Conservation (phyloP, 35 echinoderm and acorn worm species). For the Apostichopus californicus region DNA sequence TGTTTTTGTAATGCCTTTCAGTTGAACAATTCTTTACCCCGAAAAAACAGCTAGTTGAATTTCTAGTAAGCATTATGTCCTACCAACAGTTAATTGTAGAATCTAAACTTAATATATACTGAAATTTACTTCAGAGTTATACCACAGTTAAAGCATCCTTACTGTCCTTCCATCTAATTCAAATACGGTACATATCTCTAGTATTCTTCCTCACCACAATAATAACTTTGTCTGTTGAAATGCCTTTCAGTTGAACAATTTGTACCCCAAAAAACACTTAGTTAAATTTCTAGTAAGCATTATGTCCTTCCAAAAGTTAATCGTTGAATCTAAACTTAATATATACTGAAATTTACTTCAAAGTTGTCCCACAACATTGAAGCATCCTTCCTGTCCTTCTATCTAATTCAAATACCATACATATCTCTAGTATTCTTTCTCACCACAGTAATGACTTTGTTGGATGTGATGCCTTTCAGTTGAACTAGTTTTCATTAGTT, state of each 20-base stretch:
- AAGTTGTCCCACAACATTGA: no score
- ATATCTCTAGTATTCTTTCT: slow-evolving; percentile 79
- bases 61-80: no score
- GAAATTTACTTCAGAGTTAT: no score
- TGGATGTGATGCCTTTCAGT: slow-evolving; percentile 60
- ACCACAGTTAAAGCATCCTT: no score
- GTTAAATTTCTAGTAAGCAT: no score
- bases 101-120: no score
- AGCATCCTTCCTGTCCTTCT: no score
- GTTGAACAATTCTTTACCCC: slow-evolving; percentile 59
- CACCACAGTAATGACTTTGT: slow-evolving; percentile 70
- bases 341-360: no score
- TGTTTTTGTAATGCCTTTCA: slow-evolving; percentile 65
- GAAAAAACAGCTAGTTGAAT: no score
- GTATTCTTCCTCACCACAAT: slow-evolving; percentile 71
- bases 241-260: slow-evolving; percentile 63
- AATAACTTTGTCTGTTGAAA: slow-evolving; percentile 72
- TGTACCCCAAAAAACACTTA: not conserved
- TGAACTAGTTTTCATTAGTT: slow-evolving; percentile 46
- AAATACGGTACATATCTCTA: slow-evolving; percentile 87
- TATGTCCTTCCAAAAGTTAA: no score
- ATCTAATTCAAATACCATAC: slow-evolving; percentile 80
- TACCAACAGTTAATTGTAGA: no score
- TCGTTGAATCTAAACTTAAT: no score
- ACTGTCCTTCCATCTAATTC: not conserved